Base-by-base conservation (phyloP, 2,797 vertebrate species). In the Pelochelys cantorii region DNA sequence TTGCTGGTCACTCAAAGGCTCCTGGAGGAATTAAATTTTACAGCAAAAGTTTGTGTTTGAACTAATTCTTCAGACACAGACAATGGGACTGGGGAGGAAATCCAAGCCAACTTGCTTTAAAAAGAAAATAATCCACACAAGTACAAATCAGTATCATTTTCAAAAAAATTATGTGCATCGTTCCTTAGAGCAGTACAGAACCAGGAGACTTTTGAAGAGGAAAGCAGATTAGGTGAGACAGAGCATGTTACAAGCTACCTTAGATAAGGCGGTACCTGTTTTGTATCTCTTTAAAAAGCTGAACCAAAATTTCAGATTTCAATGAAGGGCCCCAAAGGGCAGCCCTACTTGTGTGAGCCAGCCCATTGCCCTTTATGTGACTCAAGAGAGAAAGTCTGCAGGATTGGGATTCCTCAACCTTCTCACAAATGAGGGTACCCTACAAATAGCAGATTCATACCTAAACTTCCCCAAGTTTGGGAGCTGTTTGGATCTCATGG, bases 1-100 rank as follows among this genome's bases (percentile, higher is more conserved):
- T 79, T 74, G 31, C 18, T 74, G 94, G 79, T 93, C 83, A 81
- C 5, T 87, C 95, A 90, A 77, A 86, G 25, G 14, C 79, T 31
- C 31, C 88, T n/a, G 54, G 91, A 93, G 29, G 52, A 88, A 90
- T 83, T 80, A 3, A 52, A 79, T 80, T 86, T 89, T 29, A 7
- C 75, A 74, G 6, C 11, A 81, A 27, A 52, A 9, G 74, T 77
- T 27, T 48, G 22, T 25, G 4, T 79, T 27, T 82, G 86, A 78
- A 31, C 78, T 78, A 65, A 86, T 89, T 78, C 82, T 90, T 80
- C n/a, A 85, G 83, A 87, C 29, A 57, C 29, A 85, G 87, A 65
- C 68, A 9, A 60, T 0, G 2, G 68, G 37, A 42, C n/a, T 65
- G 56, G 56, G 79, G 85, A 86, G 48, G 11, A 86, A 78, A 74